These are phyloP conservation scores for Psilopsiagon aurifrons DNA, from an alignment of 2,113 vertebrate species.

Conservation along the genomic window DNA sequence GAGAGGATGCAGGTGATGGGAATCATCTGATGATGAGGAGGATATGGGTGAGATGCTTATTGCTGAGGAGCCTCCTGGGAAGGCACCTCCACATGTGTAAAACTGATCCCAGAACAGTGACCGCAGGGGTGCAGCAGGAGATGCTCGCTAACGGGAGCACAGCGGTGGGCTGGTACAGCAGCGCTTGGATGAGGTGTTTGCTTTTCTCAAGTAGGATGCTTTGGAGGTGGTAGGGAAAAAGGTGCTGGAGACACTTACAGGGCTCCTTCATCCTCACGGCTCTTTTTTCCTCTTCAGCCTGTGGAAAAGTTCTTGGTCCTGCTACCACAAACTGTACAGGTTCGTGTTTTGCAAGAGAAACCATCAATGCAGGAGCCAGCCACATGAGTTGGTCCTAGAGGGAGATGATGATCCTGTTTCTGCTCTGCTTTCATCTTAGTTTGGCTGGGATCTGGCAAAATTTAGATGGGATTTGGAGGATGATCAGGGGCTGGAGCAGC, in stretches of 20 bases:
- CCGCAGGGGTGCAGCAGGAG: background rate
- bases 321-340: background rate
- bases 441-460: background rate
- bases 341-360: background rate
- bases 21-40: background rate
- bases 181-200: background rate
- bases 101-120: accelerated
- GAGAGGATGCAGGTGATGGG: no score
- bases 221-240: background rate
- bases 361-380: background rate
- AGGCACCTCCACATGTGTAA: background rate
- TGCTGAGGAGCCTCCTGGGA: background rate
- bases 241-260: background rate
- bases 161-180: accelerated
- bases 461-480: background rate
- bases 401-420: background rate
- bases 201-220: background rate
- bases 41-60: background rate
- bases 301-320: background rate
- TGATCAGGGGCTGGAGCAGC: background rate
- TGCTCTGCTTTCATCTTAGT: background rate
- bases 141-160: accelerated
- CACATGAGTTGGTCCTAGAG: background rate
- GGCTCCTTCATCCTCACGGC: background rate
- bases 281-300: background rate